These are phyloP conservation scores for Amphiprion percula DNA, from an alignment of 2,113 vertebrate species.

Conservation along the genomic window DNA sequence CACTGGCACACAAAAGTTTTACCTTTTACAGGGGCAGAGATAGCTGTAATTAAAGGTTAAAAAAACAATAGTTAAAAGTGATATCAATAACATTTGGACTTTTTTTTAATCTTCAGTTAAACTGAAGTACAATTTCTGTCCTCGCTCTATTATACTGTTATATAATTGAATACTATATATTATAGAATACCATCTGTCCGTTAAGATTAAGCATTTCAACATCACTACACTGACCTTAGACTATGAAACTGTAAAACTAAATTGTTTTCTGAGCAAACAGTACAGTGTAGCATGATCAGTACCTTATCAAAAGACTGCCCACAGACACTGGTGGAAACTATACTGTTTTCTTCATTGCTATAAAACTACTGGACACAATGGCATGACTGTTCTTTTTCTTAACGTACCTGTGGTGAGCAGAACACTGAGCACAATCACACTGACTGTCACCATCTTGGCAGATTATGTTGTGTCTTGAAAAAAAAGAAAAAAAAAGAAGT, in stretches of 20 bases:
- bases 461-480: constrained; percentile 47
- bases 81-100: background rate
- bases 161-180: too few species aligned
- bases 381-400: background rate
- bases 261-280: background rate
- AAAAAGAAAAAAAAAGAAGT: background rate
- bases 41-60: constrained; percentile 56
- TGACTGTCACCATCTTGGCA: constrained; percentile 70
- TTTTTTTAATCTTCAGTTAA: background rate
- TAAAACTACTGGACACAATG: background rate
- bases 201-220: background rate
- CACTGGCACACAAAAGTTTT: constrained; percentile 26
- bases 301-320: background rate
- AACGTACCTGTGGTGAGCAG: constrained; percentile 79
- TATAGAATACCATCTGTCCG: too few species aligned
- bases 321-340: background rate
- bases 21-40: constrained; percentile 75
- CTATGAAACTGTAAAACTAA: background rate
- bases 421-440: constrained; percentile 63
- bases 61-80: constrained; percentile 3
- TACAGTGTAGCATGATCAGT: background rate
- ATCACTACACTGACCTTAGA: background rate
- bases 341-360: background rate
- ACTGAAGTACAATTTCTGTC: too few species aligned
- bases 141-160: too few species aligned